These are phyloP conservation scores for Hestina assimilis DNA, from an alignment of 1,140 invertebrate species.

Conservation along the genomic window DNA sequence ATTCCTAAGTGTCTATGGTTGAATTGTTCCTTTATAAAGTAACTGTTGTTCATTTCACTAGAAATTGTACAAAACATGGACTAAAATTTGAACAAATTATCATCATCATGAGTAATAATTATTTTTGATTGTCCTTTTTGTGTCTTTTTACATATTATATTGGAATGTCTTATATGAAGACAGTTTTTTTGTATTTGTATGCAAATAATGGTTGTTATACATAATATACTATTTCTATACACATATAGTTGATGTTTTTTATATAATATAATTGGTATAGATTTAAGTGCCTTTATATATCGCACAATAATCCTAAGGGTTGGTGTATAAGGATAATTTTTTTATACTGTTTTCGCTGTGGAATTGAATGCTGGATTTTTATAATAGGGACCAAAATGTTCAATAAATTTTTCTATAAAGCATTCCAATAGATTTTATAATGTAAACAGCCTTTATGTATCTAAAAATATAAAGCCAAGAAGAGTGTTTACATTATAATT, in stretches of 20 bases:
- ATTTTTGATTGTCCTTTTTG: too few species aligned
- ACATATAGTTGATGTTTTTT: slow-evolving; percentile 3
- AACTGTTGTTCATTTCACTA: neutral
- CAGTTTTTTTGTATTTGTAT: too few species aligned
- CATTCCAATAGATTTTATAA: too few species aligned
- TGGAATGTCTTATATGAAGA: too few species aligned
- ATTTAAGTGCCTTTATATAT: slow-evolving; percentile 24
- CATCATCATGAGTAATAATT: too few species aligned
- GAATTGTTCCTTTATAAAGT: slow-evolving; percentile 13
- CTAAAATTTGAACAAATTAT: too few species aligned
- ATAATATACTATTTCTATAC: slow-evolving; percentile 18
- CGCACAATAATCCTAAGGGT: slow-evolving; percentile 21
- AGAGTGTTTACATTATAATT: too few species aligned
- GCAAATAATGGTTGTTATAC: slow-evolving; percentile 15
- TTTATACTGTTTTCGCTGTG: neutral
- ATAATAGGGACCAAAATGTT: slow-evolving; percentile 25
- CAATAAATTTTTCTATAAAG: neutral
- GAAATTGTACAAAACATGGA: neutral
- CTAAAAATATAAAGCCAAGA: too few species aligned
- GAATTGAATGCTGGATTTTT: slow-evolving; percentile 10
- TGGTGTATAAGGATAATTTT: slow-evolving; percentile 5
- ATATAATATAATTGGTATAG: slow-evolving; percentile 11
- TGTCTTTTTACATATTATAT: too few species aligned
- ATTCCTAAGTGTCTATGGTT: slow-evolving; percentile 21
- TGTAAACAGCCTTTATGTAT: too few species aligned